Conservation (phyloP, 2,888 invertebrate species). For the Oxyteleia sp. region DNA sequence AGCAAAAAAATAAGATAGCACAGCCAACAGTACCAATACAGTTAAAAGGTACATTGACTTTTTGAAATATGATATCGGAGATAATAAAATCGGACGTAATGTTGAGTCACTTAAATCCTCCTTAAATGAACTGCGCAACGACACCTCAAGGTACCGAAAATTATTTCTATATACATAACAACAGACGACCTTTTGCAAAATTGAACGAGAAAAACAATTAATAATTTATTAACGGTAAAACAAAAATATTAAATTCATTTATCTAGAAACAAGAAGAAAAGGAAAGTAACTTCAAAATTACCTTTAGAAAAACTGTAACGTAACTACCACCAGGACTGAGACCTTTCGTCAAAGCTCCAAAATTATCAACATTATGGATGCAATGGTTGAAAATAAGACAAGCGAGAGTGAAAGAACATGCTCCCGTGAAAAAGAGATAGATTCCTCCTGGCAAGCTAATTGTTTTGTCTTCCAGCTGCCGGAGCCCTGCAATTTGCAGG, state of each 20-base stretch:
- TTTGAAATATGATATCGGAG: constrained; percentile 9
- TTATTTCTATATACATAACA: constrained; percentile 41
- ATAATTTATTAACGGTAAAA: background rate
- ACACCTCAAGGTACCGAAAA: constrained; percentile 31
- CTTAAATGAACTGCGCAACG: constrained; percentile 36
- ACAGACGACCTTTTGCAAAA: constrained; percentile 36
- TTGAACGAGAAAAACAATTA: background rate
- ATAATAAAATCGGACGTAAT: constrained; percentile 21
- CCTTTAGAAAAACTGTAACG: constrained; percentile 40
- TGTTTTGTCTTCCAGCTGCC: constrained; percentile 20
- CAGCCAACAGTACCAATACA: constrained; percentile 49
- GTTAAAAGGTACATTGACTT: constrained; percentile 27
- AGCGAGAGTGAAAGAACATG: background rate
- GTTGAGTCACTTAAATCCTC: constrained; percentile 46
- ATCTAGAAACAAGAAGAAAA: constrained; percentile 1
- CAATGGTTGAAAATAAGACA: constrained; percentile 23
- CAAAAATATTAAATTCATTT: background rate
- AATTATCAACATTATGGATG: constrained; percentile 3
- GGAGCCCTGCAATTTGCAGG: constrained; percentile 24
- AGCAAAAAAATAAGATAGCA: constrained; percentile 32
- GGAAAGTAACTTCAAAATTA: constrained; percentile 10
- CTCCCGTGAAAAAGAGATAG: background rate
- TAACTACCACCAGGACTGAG: constrained; percentile 57
- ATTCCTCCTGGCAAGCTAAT: background rate
- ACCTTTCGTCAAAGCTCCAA: constrained; percentile 20